Evolutionary conservation across 2,797 vertebrate genomes (phyloP).

Genomic region (Paguma larvata): DNA sequence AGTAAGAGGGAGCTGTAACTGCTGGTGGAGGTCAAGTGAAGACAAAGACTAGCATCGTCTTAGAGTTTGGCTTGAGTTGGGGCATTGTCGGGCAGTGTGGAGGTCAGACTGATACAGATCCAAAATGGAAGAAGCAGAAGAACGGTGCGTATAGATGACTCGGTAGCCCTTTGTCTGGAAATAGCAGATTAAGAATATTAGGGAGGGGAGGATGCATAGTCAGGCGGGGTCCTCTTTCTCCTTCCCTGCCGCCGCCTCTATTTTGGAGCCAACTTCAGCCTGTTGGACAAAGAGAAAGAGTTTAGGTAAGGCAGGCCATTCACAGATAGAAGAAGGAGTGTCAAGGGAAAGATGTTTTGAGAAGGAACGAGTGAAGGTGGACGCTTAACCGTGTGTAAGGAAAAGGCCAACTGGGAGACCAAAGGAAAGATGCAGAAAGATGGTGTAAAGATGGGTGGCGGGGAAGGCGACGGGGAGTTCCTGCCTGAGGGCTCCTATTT

Average conservation of each 20-base stretch:
- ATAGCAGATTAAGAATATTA: fast-evolving
- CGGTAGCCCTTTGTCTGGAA: not conserved
- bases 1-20: not conserved
- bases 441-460: too few species aligned
- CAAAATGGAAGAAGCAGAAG: not conserved
- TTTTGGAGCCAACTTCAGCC: not conserved
- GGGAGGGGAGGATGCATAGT: fast-evolving
- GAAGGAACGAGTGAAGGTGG: not conserved
- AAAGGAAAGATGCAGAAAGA: not conserved
- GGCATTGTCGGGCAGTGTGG: not conserved
- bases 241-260: not conserved
- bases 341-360: not conserved
- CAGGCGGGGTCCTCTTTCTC: not conserved
- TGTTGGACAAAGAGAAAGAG: not conserved
- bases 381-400: not conserved
- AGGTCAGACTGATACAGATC: not conserved
- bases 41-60: not conserved
- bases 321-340: not conserved
- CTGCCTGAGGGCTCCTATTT: not conserved
- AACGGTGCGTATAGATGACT: fast-evolving
- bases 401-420: not conserved
- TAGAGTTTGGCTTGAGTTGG: not conserved
- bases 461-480: not conserved
- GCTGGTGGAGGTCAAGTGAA: not conserved
- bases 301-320: not conserved